A percentile compares a stretch with the other conserved stretches of the same genome.
phyloP scores from a whole-genome alignment of 64 coral and sea anemone species.

The Orbicella faveolata region DNA sequence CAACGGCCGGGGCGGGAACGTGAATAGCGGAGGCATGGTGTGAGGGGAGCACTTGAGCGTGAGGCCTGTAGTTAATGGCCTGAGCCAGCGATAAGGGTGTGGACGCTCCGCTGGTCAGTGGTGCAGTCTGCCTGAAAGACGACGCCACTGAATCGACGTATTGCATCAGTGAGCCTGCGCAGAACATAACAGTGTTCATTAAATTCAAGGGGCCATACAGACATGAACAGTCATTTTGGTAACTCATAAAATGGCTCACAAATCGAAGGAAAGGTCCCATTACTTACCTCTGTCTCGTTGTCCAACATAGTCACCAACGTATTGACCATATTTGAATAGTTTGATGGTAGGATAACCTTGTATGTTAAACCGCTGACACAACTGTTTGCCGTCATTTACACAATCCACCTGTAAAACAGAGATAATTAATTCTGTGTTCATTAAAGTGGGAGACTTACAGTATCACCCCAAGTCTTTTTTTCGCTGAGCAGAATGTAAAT shows the following conservation, averaged over 20 bases:
- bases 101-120: conserved; percentile 33
- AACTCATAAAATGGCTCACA: too few relatives aligned
- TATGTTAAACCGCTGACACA: conserved; percentile 80
- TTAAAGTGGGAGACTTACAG: neutral
- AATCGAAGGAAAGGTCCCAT: too few relatives aligned
- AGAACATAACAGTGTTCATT: neutral
- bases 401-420: conserved; percentile 64
- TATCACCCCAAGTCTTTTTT: too few relatives aligned
- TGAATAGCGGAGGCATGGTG: conserved; percentile 24
- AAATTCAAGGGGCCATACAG: neutral
- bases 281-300: conserved; percentile 58
- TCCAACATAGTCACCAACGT: conserved; percentile 84
- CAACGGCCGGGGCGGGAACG: neutral
- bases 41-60: conserved; percentile 38
- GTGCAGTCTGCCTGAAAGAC: conserved; percentile 37
- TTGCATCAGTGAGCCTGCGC: conserved; percentile 61
- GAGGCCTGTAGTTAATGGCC: conserved; percentile 36
- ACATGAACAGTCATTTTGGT: too few relatives aligned
- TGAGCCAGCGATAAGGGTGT: conserved; percentile 15
- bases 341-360: conserved; percentile 80
- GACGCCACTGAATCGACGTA: conserved; percentile 84
- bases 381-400: conserved; percentile 43
- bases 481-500: too few relatives aligned
- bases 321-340: conserved; percentile 79
- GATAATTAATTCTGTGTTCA: neutral